These are phyloP conservation scores for Archegozetes longisetosus DNA, from an alignment of 1,140 invertebrate species.

Conservation along the genomic window DNA sequence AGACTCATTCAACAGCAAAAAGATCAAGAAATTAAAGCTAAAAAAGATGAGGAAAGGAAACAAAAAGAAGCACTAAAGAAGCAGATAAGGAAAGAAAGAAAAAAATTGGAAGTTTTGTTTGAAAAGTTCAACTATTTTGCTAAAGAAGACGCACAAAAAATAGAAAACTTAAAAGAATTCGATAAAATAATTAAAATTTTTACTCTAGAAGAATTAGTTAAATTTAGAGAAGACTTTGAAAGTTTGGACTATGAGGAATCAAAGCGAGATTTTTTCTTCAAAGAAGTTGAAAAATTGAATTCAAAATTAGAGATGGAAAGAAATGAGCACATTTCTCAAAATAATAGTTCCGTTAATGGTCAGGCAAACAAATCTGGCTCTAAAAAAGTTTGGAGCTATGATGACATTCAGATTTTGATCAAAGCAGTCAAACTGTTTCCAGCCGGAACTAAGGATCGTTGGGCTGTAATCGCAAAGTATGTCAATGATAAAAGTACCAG, in stretches of 20 bases:
- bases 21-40: slow-evolving; percentile 57
- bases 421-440: slow-evolving; percentile 94
- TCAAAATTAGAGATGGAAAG: slow-evolving; percentile 54
- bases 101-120: slow-evolving; percentile 61
- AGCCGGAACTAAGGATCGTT: slow-evolving; percentile 78
- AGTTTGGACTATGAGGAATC: slow-evolving; percentile 51
- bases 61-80: slow-evolving; percentile 70
- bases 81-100: slow-evolving; percentile 65
- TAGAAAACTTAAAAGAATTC: slow-evolving; percentile 68
- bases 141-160: slow-evolving; percentile 47
- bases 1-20: slow-evolving; percentile 36
- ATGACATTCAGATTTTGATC: slow-evolving; percentile 71
- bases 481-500: slow-evolving; percentile 66
- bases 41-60: slow-evolving; percentile 54
- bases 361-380: slow-evolving; percentile 7
- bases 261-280: slow-evolving; percentile 23
- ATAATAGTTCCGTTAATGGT: slow-evolving; percentile 4
- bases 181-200: slow-evolving; percentile 76
- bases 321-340: slow-evolving; percentile 28
- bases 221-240: slow-evolving; percentile 31
- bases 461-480: slow-evolving; percentile 91
- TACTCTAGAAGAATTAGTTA: slow-evolving; percentile 28
- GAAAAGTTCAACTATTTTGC: slow-evolving; percentile 67
- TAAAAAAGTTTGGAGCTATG: slow-evolving; percentile 48
- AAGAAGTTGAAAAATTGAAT: slow-evolving; percentile 48